A percentile compares a stretch with the other conserved stretches of the same genome.
These are phyloP conservation scores for Mirza zaza DNA, from an alignment of 2,113 vertebrate genomes.

Conservation along the genomic window DNA sequence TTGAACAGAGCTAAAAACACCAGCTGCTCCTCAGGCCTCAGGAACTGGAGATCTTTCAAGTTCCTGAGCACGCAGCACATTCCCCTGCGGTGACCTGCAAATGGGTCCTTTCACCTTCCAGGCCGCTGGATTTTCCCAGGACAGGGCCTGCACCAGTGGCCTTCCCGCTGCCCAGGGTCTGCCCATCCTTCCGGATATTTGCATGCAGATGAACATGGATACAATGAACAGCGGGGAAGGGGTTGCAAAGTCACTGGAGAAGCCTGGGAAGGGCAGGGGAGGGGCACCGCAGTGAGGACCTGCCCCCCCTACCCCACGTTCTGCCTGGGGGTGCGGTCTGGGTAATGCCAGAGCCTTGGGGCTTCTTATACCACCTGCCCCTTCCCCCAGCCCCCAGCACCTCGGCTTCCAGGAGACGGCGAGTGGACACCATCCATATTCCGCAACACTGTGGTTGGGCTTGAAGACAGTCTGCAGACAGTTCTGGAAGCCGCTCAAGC, in stretches of 20 bases:
- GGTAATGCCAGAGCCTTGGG: accelerated
- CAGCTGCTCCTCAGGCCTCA: not conserved
- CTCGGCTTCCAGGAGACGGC: not conserved
- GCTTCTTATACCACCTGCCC: not conserved
- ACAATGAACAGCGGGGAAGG: not conserved
- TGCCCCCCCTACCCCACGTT: too few relatives aligned
- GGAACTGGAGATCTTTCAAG: not conserved
- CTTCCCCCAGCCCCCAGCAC: not conserved
- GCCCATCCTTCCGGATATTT: not conserved
- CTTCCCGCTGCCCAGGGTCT: not conserved
- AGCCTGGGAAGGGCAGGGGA: not conserved
- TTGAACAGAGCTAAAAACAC: not conserved
- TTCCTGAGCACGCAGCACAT: not conserved
- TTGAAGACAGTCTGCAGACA: not conserved
- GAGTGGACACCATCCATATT: not conserved
- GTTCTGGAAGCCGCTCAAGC: not conserved
- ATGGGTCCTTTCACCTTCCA: not conserved
- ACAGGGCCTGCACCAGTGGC: too few relatives aligned
- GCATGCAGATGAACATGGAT: not conserved
- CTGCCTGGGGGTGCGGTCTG: not conserved
- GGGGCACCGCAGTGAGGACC: not conserved
- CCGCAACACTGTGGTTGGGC: not conserved
- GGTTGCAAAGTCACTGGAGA: not conserved
- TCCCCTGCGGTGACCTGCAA: not conserved
- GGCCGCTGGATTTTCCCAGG: not conserved